Base-by-base conservation (phyloP, 64 coral and sea anemone species). In the Montipora foliosa region DNA sequence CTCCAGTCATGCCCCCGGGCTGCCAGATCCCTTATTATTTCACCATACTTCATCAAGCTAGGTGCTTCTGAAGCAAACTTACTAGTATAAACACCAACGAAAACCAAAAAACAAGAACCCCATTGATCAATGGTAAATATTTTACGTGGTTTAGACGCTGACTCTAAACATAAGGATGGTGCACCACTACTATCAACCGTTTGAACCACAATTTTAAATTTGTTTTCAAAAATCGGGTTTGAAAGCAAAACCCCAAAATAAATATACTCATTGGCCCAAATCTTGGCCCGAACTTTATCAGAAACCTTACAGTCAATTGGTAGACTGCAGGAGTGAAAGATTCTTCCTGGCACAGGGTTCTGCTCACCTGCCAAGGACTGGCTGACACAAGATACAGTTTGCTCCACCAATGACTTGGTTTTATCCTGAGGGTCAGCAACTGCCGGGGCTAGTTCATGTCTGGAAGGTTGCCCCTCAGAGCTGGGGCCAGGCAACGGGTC, bases 71-170 rank as follows among this genome's bases (percentile, higher is more conserved):
- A 77, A 77, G 14, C 1, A 22, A 24, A 24, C n/a, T 48, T 77
- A 77, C 74, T 77, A 12, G 74, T 77, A 5, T 77, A 77, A 29
- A 77, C 74, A 77, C 74, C 74, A 29, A 77, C 74, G 5, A 77
- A 24, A 44, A 77, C 13, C n/a, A 77, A 77, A 77, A 77, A 77
- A 77, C 4, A 24, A 77, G 17, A 24, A 20, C 4, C n/a, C 74
- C 4, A 77, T 48, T 20, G n/a, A 20, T 77, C 74, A 44, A 44
- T 77, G 29, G 17, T 77, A 48, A 77, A 22, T 5, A 77, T 22
- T 48, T 22, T 77, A 25, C 14, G 7, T 48, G 17, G 17, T 77
- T 77, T 1, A 44, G 74, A 24, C 8, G 74, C 20, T 10, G 74
- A 22, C 1, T 24, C 74, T 9, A 77, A 22, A 77, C 17, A 20